A percentile compares a stretch with the other conserved stretches of the same genome.
Conservation (phyloP, 2,113 vertebrate species). For the Ochotona curzoniae region DNA sequence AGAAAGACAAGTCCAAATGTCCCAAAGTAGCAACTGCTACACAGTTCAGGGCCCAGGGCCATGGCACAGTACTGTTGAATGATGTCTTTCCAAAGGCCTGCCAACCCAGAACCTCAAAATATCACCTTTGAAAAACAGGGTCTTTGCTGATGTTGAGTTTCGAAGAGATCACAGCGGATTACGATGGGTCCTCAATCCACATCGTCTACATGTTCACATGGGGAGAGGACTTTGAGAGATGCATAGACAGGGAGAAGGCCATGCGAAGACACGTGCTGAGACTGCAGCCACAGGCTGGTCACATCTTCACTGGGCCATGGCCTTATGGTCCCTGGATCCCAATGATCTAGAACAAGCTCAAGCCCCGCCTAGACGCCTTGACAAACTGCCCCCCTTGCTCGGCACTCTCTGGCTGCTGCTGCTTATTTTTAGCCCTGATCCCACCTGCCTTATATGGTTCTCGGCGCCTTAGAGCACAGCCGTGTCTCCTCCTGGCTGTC, state of each 20-base stretch:
- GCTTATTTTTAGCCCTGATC: slow-evolving; percentile 72
- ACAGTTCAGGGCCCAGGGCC: not conserved
- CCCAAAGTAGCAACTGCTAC: not conserved
- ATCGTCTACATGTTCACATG: not conserved
- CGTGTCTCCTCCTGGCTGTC: slow-evolving; percentile 20
- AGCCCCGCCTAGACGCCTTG: not conserved
- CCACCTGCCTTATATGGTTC: slow-evolving; percentile 64
- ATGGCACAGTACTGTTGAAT: not conserved
- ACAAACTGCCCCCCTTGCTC: not conserved
- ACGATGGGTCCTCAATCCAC: not conserved
- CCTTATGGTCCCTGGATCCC: not conserved
- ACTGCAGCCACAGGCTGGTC: not conserved
- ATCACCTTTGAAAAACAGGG: not conserved
- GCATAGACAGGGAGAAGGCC: not conserved
- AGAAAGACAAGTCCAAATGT: not conserved
- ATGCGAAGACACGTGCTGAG: not conserved
- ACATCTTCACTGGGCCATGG: not conserved
- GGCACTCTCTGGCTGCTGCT: not conserved
- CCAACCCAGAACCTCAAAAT: not conserved
- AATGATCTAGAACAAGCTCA: not conserved
- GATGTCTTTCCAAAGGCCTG: not conserved
- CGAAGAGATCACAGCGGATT: not conserved
- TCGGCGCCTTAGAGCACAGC: not conserved
- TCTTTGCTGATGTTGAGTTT: slow-evolving; percentile 21
- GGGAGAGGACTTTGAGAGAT: not conserved